Evolutionary conservation across 2,888 invertebrate genomes (phyloP), one percentile per base, ranked within the genome.

Genomic region (Cantharis nigra): DNA sequence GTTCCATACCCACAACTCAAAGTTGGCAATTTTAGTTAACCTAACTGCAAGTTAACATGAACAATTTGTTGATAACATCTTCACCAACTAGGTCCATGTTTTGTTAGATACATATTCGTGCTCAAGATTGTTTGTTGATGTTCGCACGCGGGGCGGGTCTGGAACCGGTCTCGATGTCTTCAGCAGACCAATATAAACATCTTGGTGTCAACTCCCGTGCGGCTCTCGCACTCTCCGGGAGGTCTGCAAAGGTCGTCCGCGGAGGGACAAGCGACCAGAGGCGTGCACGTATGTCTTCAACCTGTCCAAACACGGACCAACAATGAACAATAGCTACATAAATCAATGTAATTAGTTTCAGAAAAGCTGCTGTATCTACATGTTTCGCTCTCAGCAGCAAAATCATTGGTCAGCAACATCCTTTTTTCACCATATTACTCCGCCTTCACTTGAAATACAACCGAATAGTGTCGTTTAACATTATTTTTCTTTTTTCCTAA

Each of bases 281-380:
- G 88, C 87, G 88, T 87, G 86, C 87, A 87, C 87, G 85, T 86
- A 86, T 85, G 86, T 87, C 86, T 86, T 86, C 84, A 82, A 86
- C 85, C 87, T 89, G 87, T 88, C 87, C 87, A 87, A 89, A 89
- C 90, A 90, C 90, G 90, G 90, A 90, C 87, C 92, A 93, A 94
- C 94, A 94, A 94, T 94, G 94, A 93, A 95, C 95, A 95, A 95
- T 95, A 94, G 95, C 91, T 90, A 93, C 94, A 95, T 95, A 95
- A 95, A 95, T 95, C 95, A 95, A 94, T 93, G 95, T 95, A 95
- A 95, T 95, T 95, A 95, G 95, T 94, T 94, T 92, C 92, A 86
- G 87, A 85, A 87, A 87, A 90, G 91, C 90, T 90, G 90, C 90
- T 86, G 88, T 77, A 77, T 77, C 77, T 88, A 87, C 88, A 88